Conservation (phyloP, 2,113 vertebrate species). For the Taurulus bubalis region DNA sequence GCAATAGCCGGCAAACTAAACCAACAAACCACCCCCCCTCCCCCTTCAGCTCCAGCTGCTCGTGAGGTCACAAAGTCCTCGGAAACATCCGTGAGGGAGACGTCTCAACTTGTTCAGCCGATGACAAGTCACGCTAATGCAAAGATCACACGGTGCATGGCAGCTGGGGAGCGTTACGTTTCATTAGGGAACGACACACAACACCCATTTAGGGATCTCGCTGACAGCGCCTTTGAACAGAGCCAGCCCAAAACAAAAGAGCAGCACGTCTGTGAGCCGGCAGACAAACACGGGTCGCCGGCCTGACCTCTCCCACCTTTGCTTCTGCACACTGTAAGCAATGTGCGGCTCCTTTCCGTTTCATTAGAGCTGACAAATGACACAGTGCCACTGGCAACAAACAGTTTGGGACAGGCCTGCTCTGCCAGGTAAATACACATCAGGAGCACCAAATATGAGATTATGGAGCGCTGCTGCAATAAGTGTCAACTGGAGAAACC, state of each 20-base stretch:
- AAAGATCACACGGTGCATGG: conserved; percentile 44
- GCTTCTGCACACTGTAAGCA: conserved; percentile 54
- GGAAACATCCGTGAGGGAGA: conserved; percentile 39
- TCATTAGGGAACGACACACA: conserved; percentile 63
- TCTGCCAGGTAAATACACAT: conserved; percentile 53
- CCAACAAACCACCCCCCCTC: background rate
- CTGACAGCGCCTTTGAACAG: conserved; percentile 65
- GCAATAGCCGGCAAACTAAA: conserved; percentile 6
- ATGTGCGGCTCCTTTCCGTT: conserved; percentile 55
- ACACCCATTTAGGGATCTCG: conserved; percentile 40
- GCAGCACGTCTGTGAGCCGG: conserved; percentile 26
- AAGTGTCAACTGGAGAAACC: conserved; percentile 38
- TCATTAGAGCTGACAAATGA: conserved; percentile 79
- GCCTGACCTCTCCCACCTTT: conserved; percentile 44
- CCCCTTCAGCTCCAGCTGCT: background rate
- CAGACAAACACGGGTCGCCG: conserved; percentile 55
- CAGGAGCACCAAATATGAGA: conserved; percentile 31
- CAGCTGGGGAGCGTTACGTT: conserved; percentile 57
- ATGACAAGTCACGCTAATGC: conserved; percentile 48
- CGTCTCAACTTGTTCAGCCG: conserved; percentile 52
- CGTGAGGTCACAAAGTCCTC: conserved; percentile 10
- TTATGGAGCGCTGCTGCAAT: conserved; percentile 38
- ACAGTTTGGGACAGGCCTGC: conserved; percentile 32
- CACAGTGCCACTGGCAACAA: conserved; percentile 46
- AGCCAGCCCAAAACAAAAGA: conserved; percentile 53